Percentiles rank a stretch among this genome's conserved stretches.
phyloP scores from a whole-genome alignment of 2,888 invertebrate species.

The Dendrolimus houi region DNA sequence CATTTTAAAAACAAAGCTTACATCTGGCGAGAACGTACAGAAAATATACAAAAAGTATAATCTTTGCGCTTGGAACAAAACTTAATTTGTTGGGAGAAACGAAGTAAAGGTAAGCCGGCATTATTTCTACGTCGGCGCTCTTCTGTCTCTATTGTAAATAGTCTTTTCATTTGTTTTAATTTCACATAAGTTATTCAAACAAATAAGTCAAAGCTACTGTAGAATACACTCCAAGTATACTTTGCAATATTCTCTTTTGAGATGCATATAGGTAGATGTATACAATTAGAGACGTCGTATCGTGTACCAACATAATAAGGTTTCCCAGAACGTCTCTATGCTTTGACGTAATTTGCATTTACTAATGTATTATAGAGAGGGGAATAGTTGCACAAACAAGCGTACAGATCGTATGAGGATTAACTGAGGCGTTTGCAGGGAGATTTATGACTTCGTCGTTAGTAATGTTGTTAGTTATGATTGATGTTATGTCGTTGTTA shows the following conservation, averaged over 20 bases:
- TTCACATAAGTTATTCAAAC: conserved; percentile 17
- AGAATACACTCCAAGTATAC: conserved; percentile 15
- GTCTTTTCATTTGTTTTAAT: conserved; percentile 20
- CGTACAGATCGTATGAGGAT: conserved; percentile 8
- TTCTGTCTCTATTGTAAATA: conserved; percentile 9
- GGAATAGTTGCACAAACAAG: conserved; percentile 15
- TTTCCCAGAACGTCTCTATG: conserved; percentile 24
- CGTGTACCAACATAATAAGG: conserved; percentile 18
- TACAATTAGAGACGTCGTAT: neutral
- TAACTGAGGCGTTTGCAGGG: neutral
- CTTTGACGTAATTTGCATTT: conserved; percentile 44
- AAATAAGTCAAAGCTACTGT: conserved; percentile 25
- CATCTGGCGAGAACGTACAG: neutral
- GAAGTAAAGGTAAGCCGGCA: conserved; percentile 1
- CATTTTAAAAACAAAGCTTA: neutral
- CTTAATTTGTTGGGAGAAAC: neutral
- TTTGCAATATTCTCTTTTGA: conserved; percentile 27
- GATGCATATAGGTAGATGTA: conserved; percentile 7
- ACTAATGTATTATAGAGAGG: conserved; percentile 26
- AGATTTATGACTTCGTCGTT: neutral
- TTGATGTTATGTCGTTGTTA: neutral
- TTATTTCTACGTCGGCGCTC: conserved; percentile 14
- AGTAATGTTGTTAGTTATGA: neutral
- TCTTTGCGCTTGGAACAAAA: neutral
- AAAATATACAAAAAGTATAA: neutral